Conservation (phyloP, 2,113 vertebrate genomes). For the Lepisosteus osseus region DNA sequence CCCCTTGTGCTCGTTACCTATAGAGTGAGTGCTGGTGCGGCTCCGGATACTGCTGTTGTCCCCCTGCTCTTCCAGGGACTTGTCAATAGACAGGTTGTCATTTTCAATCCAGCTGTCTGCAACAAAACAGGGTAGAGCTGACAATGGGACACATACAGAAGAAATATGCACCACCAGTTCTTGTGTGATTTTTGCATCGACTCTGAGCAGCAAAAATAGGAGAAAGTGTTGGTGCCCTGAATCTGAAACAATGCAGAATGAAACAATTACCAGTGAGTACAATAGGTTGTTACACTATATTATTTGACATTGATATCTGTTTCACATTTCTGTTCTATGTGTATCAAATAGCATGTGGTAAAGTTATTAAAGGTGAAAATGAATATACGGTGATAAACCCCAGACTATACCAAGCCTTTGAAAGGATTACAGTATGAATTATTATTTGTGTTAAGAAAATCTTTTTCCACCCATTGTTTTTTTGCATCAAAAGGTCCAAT, state of each 20-base stretch:
- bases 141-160: background rate
- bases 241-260: background rate
- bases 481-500: no score
- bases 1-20: conserved; percentile 76
- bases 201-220: background rate
- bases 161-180: background rate
- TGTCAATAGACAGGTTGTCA: conserved; percentile 87
- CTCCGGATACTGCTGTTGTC: conserved; percentile 83
- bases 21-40: conserved; percentile 72
- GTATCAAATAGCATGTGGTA: no score
- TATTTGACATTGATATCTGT: no score
- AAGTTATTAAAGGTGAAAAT: no score
- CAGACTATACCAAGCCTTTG: no score
- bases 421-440: no score
- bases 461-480: no score
- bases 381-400: no score
- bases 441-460: no score
- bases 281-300: no score
- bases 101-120: conserved; percentile 94
- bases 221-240: background rate
- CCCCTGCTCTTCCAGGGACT: conserved; percentile 78
- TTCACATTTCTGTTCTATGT: no score
- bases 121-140: background rate
- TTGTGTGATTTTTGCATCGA: background rate
- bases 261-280: background rate